Evolutionary conservation across 2,888 invertebrate species (phyloP).

Genomic region (Dastarcus helophoroides): DNA sequence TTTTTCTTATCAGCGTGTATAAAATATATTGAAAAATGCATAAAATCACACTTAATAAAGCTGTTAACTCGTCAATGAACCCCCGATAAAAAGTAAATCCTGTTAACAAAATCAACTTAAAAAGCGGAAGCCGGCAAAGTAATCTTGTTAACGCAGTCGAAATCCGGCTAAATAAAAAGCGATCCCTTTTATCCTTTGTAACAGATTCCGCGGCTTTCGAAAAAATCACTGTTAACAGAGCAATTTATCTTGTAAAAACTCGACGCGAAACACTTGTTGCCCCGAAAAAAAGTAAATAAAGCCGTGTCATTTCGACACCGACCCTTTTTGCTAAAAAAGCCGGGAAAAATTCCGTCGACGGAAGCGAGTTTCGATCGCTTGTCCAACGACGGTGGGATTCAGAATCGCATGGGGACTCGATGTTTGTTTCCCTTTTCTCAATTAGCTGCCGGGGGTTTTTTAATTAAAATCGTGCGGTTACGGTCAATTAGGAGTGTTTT

Average conservation of each 20-base stretch:
- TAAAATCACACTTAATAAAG: too few relatives aligned
- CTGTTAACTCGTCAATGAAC: too few relatives aligned
- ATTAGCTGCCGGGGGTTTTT: conserved; percentile 25
- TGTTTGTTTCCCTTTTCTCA: conserved; percentile 15
- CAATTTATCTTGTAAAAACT: conserved; percentile 23
- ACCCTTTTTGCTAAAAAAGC: conserved; percentile 4
- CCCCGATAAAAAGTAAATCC: too few relatives aligned
- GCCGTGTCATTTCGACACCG: neutral
- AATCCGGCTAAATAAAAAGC: conserved; percentile 1
- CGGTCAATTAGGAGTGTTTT: conserved; percentile 21
- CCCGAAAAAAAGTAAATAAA: conserved; percentile 1
- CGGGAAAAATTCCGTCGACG: conserved; percentile 8
- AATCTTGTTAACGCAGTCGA: too few relatives aligned
- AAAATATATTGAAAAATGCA: too few relatives aligned
- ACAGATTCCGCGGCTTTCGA: conserved; percentile 15
- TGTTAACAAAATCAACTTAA: too few relatives aligned
- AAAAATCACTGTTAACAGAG: conserved; percentile 17
- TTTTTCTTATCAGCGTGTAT: too few relatives aligned
- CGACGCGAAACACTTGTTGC: conserved; percentile 26
- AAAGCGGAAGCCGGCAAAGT: too few relatives aligned
- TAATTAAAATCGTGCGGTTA: conserved; percentile 24
- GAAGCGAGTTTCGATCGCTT: conserved; percentile 7
- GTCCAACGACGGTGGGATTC: neutral
- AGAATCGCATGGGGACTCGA: conserved; percentile 3
- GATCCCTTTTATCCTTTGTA: neutral